Conservation (phyloP, 2,797 vertebrate genomes). For the Ptychadena robeensis region DNA sequence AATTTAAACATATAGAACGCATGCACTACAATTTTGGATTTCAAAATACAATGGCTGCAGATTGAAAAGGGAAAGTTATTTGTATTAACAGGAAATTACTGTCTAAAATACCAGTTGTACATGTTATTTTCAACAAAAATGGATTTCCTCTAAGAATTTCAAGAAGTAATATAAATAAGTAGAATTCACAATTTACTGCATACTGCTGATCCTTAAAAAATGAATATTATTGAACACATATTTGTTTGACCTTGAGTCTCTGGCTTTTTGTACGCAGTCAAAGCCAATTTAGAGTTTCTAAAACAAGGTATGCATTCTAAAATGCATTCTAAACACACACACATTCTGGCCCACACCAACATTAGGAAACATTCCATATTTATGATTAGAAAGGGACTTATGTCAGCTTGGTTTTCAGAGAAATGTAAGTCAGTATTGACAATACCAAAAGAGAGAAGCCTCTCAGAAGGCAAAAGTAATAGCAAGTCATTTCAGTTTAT, state of each 20-base stretch:
- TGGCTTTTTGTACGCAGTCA: neutral
- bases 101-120: too few species aligned
- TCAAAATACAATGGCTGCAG: too few species aligned
- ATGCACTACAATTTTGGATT: too few species aligned
- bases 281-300: conserved; percentile 43
- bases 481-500: neutral
- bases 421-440: neutral
- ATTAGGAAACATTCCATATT: conserved; percentile 7
- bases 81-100: too few species aligned
- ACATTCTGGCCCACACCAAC: neutral
- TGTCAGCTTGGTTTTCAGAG: conserved; percentile 6
- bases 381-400: conserved; percentile 20
- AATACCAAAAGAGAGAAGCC: neutral
- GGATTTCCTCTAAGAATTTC: neutral
- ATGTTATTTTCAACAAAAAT: too few species aligned
- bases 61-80: too few species aligned
- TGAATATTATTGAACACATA: neutral
- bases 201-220: neutral
- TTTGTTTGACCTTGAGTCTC: conserved; percentile 23
- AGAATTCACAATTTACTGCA: neutral
- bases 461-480: neutral
- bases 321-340: conserved; percentile 28
- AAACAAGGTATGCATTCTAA: conserved; percentile 29
- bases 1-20: too few species aligned
- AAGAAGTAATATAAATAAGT: neutral